Percentiles rank a stretch among this genome's conserved stretches.
Evolutionary conservation across 2,888 invertebrate species (phyloP).

Genomic region (Protonemura montana): DNA sequence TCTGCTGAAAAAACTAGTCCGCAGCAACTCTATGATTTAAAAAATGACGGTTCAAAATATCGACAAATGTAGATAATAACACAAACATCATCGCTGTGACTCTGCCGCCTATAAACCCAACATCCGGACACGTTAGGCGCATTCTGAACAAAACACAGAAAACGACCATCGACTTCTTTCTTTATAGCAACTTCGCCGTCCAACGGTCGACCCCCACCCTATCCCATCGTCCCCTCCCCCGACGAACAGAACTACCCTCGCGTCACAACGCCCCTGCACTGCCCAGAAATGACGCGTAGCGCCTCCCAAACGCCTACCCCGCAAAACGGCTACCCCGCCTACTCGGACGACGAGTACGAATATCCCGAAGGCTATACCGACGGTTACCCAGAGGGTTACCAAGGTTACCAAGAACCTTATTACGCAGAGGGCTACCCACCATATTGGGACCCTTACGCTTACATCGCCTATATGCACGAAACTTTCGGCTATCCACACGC

Average conservation of each 20-base stretch:
- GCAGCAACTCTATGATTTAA: too few relatives aligned
- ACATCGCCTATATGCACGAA: slow-evolving; percentile 54
- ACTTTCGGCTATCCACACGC: slow-evolving; percentile 50
- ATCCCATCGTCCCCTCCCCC: neutral
- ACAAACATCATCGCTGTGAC: too few relatives aligned
- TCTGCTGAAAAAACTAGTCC: too few relatives aligned
- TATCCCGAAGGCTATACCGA: neutral
- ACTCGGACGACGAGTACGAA: neutral
- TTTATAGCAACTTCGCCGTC: slow-evolving; percentile 47
- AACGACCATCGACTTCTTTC: slow-evolving; percentile 43
- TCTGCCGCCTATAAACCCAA: too few relatives aligned
- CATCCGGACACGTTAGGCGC: too few relatives aligned
- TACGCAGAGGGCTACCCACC: slow-evolving; percentile 44
- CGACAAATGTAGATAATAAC: too few relatives aligned
- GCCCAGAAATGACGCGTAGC: neutral
- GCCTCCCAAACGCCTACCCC: neutral
- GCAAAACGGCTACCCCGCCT: neutral
- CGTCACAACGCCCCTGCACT: neutral
- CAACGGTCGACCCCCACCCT: neutral
- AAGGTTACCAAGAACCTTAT: slow-evolving; percentile 48
- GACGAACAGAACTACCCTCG: neutral
- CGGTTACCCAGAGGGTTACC: slow-evolving; percentile 42
- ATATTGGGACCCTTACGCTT: slow-evolving; percentile 53
- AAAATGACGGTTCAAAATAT: too few relatives aligned
- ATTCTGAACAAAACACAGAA: too few relatives aligned